Evolutionary conservation across 2,888 invertebrate species (phyloP).

Genomic region (Apotomis capreana): DNA sequence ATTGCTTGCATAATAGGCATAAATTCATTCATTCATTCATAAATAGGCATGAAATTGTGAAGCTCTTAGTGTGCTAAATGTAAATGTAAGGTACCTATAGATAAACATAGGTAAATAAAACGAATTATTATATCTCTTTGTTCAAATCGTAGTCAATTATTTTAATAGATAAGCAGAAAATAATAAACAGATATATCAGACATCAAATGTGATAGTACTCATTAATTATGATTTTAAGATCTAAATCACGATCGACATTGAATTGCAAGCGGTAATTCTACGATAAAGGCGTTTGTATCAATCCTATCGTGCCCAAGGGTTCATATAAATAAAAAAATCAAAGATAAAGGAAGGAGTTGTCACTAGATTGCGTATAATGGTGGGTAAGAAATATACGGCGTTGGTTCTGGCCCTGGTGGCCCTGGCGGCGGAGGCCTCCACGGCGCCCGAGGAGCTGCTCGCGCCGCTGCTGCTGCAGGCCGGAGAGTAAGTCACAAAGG

Average conservation of each 20-base stretch:
- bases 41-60: no score
- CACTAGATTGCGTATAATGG: conserved; percentile 49
- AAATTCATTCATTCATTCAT: no score
- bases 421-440: conserved; percentile 62
- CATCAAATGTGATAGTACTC: conserved; percentile 45
- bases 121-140: conserved; percentile 3
- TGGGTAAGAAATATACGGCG: conserved; percentile 61
- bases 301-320: conserved; percentile 51
- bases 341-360: conserved; percentile 47
- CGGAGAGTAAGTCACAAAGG: conserved; percentile 47
- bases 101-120: not conserved
- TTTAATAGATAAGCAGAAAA: conserved; percentile 26
- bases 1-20: no score
- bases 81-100: not conserved
- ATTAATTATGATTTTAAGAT: conserved; percentile 59
- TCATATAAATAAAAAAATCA: conserved; percentile 54
- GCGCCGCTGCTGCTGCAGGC: conserved; percentile 46
- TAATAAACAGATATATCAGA: conserved; percentile 45
- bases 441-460: conserved; percentile 48
- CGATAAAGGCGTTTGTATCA: conserved; percentile 52
- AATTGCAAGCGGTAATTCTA: conserved; percentile 46
- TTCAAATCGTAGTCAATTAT: not conserved
- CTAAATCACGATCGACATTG: conserved; percentile 45
- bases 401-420: conserved; percentile 59
- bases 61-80: no score